Percentiles rank a stretch among this genome's conserved stretches.
phyloP scores from a whole-genome alignment of 2,797 vertebrate species.

The Pelochelys cantorii region DNA sequence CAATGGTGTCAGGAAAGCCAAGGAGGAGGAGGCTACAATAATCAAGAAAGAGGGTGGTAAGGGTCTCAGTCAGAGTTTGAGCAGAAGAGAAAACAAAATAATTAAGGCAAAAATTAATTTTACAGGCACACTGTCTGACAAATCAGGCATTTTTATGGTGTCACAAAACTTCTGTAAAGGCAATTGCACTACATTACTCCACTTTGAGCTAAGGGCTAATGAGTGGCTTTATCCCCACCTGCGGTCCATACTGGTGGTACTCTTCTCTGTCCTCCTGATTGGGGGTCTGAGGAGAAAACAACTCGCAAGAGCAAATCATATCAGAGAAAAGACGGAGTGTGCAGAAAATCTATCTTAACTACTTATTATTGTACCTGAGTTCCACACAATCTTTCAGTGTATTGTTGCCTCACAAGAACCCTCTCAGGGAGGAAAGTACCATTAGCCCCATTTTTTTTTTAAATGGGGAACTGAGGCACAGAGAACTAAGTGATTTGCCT shows the following conservation, averaged over 20 bases:
- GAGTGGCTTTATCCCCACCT: background rate
- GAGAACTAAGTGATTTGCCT: background rate
- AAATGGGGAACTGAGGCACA: background rate
- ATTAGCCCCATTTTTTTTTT: background rate
- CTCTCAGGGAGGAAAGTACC: background rate
- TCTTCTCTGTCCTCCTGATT: background rate
- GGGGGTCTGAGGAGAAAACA: background rate
- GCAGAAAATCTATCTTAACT: background rate
- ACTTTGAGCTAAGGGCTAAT: background rate
- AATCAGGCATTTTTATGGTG: background rate
- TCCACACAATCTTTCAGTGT: background rate
- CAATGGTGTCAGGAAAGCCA: background rate
- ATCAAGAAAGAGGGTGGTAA: background rate
- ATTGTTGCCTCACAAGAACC: background rate
- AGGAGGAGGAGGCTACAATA: background rate
- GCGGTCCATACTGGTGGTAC: background rate
- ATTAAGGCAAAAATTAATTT: background rate
- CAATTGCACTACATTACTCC: background rate
- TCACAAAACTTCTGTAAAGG: background rate
- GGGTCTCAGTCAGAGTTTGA: background rate
- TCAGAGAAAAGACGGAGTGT: background rate
- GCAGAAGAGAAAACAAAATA: background rate
- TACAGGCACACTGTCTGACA: background rate
- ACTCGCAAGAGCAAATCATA: background rate
- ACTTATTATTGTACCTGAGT: background rate